phyloP scores from a whole-genome alignment of 2,888 invertebrate genomes.

The Neoaliturus tenellus region DNA sequence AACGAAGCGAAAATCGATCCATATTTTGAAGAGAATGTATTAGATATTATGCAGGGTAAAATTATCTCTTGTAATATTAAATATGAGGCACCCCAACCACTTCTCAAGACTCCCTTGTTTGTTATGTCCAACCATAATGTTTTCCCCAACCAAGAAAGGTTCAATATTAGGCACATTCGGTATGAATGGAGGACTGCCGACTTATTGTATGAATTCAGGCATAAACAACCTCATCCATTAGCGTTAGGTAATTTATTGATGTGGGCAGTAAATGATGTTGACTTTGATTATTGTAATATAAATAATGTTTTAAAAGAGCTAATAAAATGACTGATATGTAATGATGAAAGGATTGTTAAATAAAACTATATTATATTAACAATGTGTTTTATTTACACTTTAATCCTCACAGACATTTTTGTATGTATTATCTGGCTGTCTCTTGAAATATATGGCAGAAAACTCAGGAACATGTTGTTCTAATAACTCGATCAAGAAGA shows the following conservation, averaged over 20 bases:
- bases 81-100: constrained; percentile 10
- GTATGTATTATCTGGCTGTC: neutral
- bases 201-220: neutral
- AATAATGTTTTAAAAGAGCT: too few relatives aligned
- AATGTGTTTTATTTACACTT: neutral
- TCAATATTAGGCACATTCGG: neutral
- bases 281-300: neutral
- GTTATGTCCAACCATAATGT: constrained; percentile 41
- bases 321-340: too few relatives aligned
- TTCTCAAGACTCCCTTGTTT: constrained; percentile 24
- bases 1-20: constrained; percentile 50
- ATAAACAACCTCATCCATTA: constrained; percentile 9
- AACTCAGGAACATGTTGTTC: neutral
- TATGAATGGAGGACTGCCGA: neutral
- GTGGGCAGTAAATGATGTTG: neutral
- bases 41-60: constrained; percentile 40
- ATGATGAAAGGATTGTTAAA: too few relatives aligned
- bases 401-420: too few relatives aligned
- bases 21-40: constrained; percentile 24
- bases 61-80: constrained; percentile 27
- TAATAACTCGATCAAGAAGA: neutral
- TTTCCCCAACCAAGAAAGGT: neutral
- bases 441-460: neutral
- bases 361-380: too few relatives aligned
- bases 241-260: neutral